Conservation (phyloP, 2,113 vertebrate genomes). For the Quiscalus mexicanus region DNA sequence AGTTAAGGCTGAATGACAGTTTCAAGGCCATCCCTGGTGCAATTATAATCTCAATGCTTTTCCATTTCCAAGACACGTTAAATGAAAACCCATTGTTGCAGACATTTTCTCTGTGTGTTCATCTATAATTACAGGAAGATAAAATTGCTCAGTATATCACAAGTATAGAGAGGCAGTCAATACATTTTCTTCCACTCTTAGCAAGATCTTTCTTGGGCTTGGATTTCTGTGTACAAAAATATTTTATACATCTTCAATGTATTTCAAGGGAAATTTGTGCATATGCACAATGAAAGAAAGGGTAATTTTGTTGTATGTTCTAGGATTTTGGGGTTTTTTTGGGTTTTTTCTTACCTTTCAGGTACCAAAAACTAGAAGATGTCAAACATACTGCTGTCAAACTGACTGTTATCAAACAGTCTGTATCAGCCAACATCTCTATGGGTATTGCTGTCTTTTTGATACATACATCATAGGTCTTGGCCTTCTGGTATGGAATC, state of each 20-base stretch:
- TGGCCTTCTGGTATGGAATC: conserved; percentile 89
- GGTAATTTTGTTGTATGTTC: background rate
- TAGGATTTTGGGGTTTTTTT: accelerated
- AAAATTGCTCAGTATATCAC: background rate
- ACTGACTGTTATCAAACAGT: conserved; percentile 81
- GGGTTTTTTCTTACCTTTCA: conserved; percentile 43
- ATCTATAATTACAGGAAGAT: background rate
- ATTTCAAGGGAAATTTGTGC: background rate
- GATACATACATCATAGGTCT: conserved; percentile 82
- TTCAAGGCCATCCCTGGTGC: background rate
- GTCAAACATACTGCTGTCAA: conserved; percentile 84
- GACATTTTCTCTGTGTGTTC: background rate
- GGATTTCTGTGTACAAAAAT: background rate
- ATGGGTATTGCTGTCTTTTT: conserved; percentile 84
- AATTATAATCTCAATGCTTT: background rate
- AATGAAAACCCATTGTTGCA: background rate
- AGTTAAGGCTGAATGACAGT: background rate
- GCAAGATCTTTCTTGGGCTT: background rate
- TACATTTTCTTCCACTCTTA: background rate
- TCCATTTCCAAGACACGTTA: background rate
- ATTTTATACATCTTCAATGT: background rate
- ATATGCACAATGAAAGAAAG: background rate
- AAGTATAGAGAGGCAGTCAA: background rate
- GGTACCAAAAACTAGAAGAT: conserved; percentile 84
- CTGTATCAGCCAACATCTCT: conserved; percentile 79